These are phyloP conservation scores for Camponotus pennsylvanicus DNA, from an alignment of 1,140 invertebrate species.

Conservation along the genomic window DNA sequence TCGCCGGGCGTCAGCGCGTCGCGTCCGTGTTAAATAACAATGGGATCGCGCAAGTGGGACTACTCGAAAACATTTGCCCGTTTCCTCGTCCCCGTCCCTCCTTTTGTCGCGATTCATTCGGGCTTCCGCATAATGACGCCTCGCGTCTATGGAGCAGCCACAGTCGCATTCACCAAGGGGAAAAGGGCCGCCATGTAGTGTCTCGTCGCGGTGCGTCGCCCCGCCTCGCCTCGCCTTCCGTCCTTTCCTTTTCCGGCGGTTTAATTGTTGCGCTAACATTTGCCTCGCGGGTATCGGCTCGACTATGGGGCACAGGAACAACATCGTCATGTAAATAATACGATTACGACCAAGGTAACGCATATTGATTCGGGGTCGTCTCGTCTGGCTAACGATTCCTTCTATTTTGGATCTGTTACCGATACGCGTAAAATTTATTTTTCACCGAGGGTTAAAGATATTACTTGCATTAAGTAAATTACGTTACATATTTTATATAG, in stretches of 20 bases:
- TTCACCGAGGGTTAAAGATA: background rate
- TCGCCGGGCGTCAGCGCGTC: conserved; percentile 12
- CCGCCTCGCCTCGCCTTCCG: conserved; percentile 30
- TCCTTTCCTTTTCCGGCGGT: conserved; percentile 69
- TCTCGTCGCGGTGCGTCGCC: background rate
- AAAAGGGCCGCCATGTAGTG: conserved; percentile 38
- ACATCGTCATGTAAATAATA: conserved; percentile 59
- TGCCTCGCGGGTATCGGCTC: conserved; percentile 79
- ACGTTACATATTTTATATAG: background rate
- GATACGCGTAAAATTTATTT: background rate
- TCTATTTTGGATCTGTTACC: background rate
- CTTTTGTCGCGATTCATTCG: conserved; percentile 78
- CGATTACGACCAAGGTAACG: conserved; percentile 69
- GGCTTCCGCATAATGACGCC: conserved; percentile 76
- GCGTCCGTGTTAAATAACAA: conserved; percentile 78
- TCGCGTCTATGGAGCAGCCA: conserved; percentile 70
- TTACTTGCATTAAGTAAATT: background rate
- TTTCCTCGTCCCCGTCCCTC: conserved; percentile 53
- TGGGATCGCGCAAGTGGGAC: conserved; percentile 73
- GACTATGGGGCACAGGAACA: background rate
- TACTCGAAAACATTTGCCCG: conserved; percentile 78
- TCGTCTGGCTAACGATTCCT: conserved; percentile 12
- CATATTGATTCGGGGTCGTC: conserved; percentile 46
- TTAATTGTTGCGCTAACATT: conserved; percentile 83
- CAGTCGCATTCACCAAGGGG: conserved; percentile 65